phyloP scores from a whole-genome alignment of 2,888 invertebrate genomes.

The Lymantria dispar region DNA sequence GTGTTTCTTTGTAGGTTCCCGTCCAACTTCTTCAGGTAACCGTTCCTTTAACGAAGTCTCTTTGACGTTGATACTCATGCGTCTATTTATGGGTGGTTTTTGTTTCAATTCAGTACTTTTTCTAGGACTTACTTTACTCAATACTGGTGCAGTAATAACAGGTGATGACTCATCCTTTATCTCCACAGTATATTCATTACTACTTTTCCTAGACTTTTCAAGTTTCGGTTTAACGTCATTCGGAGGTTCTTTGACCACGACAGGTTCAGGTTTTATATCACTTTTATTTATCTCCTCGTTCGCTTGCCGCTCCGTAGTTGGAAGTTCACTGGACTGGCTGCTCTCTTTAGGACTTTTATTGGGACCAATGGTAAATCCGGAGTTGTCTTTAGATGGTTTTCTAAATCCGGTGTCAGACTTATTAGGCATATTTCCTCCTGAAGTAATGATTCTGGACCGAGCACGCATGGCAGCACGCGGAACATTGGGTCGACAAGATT shows the following conservation, averaged over 20 bases:
- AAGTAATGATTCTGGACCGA: slow-evolving; percentile 86
- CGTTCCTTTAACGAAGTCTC: slow-evolving; percentile 42
- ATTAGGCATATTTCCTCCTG: slow-evolving; percentile 86
- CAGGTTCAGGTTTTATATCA: slow-evolving; percentile 44
- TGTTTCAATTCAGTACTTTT: slow-evolving; percentile 52
- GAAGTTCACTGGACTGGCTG: slow-evolving; percentile 82
- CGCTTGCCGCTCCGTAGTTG: slow-evolving; percentile 84
- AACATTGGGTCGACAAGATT: slow-evolving; percentile 80
- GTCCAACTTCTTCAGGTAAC: slow-evolving; percentile 35
- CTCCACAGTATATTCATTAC: slow-evolving; percentile 52
- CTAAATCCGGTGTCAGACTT: slow-evolving; percentile 80
- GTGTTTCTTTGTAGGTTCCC: slow-evolving; percentile 37
- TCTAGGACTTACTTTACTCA: slow-evolving; percentile 49
- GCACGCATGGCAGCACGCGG: slow-evolving; percentile 82
- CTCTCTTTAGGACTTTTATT: slow-evolving; percentile 81
- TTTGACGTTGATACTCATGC: slow-evolving; percentile 36
- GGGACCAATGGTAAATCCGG: slow-evolving; percentile 55
- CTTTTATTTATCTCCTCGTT: slow-evolving; percentile 77
- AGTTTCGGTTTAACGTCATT: slow-evolving; percentile 48
- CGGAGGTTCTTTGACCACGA: slow-evolving; percentile 47
- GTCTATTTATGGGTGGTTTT: slow-evolving; percentile 38
- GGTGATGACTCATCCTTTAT: slow-evolving; percentile 49
- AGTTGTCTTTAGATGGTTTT: slow-evolving; percentile 73
- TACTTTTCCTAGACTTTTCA: slow-evolving; percentile 36
- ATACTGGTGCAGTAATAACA: slow-evolving; percentile 24